Evolutionary conservation across 2,797 vertebrate genomes (phyloP), one percentile per base, ranked within the genome.

Genomic region (Ctenosaura bakeri): DNA sequence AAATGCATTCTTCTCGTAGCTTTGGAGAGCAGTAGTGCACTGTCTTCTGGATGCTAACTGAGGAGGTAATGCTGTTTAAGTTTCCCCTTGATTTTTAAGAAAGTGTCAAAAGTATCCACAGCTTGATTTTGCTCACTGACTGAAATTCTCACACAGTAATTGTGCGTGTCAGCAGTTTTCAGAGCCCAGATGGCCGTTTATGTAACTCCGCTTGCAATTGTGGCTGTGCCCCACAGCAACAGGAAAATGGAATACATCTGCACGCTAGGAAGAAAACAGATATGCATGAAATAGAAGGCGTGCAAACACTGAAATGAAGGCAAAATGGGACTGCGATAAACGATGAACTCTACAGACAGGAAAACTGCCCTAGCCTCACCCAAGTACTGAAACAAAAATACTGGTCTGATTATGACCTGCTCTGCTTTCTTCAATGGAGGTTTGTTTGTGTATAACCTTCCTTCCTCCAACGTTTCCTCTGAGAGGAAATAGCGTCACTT

Each of bases 171-270:
- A 95, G 95, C 94, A 89, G 80, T 93, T 93, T 90, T 89, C 90
- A 35, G 90, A 59, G 80, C 69, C 89, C 96, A 95, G 95, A 95
- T 96, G 95, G 95, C 93, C 91, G 89, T 95, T 95, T 92, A 93
- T 89, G 93, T 89, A 95, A 95, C 74, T 83, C 91, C 92, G 83
- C 86, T 96, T 94, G 90, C 90, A 95, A 96, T 3, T 88, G 91
- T 89, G 69, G 85, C 94, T 83, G 76, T 89, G 91, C 95, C 96
- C 95, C 94, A 93, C 93, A 90, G 96, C 93, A 97, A 96, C 96
- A 97, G 97, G 96, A 96, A 97, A 96, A 95, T 95, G 96, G 94
- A 94, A 96, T 95, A 94, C 96, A 96, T 97, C 97, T 97, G 96
- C 92, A 90, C 52, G 0, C 35, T 74, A 87, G 86, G 88, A 89